Evolutionary conservation across 2,797 vertebrate species (phyloP).

Genomic region (Sandelia bainsii): DNA sequence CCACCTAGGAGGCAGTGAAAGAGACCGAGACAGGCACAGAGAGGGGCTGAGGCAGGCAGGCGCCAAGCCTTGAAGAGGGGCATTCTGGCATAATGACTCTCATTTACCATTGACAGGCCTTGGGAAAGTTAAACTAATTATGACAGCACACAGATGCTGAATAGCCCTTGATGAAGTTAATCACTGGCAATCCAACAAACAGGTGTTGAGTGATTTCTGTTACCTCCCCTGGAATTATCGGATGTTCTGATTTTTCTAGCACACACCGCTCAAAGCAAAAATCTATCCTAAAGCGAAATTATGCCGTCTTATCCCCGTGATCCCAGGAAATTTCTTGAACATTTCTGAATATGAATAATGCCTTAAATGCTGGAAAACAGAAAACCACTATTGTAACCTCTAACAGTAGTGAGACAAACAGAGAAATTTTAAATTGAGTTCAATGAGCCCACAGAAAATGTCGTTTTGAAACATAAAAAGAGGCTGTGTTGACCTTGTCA

Average conservation of each 20-base stretch:
- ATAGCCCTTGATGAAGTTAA: constrained; percentile 88
- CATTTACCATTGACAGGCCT: constrained; percentile 86
- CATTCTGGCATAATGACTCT: constrained; percentile 85
- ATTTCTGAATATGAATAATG: constrained; percentile 23
- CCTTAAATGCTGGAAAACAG: constrained; percentile 7
- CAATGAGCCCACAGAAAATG: constrained; percentile 30
- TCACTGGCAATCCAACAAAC: constrained; percentile 86
- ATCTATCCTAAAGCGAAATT: constrained; percentile 47
- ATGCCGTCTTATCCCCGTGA: constrained; percentile 17
- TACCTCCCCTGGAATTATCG: constrained; percentile 81
- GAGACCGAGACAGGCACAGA: constrained; percentile 75
- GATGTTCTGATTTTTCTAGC: constrained; percentile 62
- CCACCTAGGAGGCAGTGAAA: constrained; percentile 82
- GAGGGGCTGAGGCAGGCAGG: constrained; percentile 75
- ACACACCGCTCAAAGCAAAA: constrained; percentile 49
- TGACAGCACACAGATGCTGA: constrained; percentile 85
- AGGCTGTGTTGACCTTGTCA: constrained; percentile 1
- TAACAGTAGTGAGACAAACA: constrained; percentile 30
- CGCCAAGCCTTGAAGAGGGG: constrained; percentile 82
- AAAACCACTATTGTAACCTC: constrained; percentile 26
- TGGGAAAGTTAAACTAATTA: constrained; percentile 88
- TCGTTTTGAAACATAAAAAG: constrained; percentile 21
- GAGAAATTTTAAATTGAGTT: constrained; percentile 9
- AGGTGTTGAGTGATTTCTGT: constrained; percentile 84
- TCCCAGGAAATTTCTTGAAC: constrained; percentile 39